Evolutionary conservation across 2,113 vertebrate genomes (phyloP).

Genomic region (Poeciliopsis retropinna): DNA sequence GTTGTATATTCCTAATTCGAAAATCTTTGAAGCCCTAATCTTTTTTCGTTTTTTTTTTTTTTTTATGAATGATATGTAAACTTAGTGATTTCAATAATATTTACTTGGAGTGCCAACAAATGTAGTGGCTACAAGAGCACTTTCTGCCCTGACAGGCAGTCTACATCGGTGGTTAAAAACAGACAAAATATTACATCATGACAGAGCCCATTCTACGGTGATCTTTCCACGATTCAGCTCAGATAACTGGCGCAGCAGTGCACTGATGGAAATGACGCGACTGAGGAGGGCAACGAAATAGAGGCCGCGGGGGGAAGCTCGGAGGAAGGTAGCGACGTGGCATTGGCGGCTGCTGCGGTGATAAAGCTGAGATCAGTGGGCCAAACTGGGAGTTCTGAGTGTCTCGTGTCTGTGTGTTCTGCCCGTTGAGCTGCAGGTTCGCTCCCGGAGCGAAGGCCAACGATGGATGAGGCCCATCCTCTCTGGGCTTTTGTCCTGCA

Average conservation of each 20-base stretch:
- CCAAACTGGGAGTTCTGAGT: conserved; percentile 65
- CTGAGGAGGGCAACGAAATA: conserved; percentile 61
- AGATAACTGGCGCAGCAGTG: conserved; percentile 57
- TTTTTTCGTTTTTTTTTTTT: too few species aligned
- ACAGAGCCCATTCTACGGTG: conserved; percentile 58
- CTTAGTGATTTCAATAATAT: background rate
- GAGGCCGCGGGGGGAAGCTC: conserved; percentile 28
- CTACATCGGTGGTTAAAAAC: conserved; percentile 21
- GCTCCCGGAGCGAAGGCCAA: conserved; percentile 53
- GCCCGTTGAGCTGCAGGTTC: conserved; percentile 62
- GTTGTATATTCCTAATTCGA: background rate
- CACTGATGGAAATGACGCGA: conserved; percentile 38
- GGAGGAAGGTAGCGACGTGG: conserved; percentile 19
- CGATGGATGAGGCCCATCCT: conserved; percentile 69
- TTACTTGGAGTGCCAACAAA: background rate
- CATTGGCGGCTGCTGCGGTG: conserved; percentile 59
- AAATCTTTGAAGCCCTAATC: background rate
- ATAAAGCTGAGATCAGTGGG: conserved; percentile 62
- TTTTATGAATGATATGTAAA: background rate
- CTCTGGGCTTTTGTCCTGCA: conserved; percentile 62
- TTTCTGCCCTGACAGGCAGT: conserved; percentile 37
- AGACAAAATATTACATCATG: conserved; percentile 44
- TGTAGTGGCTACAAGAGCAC: conserved; percentile 26
- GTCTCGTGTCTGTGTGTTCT: conserved; percentile 70
- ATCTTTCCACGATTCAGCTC: conserved; percentile 73